These are phyloP conservation scores for Zonotrichia leucophrys DNA, from an alignment of 2,113 vertebrate species.

Conservation along the genomic window DNA sequence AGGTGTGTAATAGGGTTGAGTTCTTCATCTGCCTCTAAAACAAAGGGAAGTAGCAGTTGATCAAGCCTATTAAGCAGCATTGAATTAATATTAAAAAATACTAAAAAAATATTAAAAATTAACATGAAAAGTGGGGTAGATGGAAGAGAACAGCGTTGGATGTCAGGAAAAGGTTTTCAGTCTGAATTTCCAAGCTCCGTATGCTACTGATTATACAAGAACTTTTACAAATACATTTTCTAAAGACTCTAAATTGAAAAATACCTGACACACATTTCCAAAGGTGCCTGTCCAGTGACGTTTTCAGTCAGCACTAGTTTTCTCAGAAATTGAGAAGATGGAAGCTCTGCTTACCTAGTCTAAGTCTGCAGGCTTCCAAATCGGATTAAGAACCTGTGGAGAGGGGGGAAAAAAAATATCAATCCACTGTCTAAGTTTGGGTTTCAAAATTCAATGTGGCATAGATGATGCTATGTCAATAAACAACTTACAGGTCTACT, in stretches of 20 bases:
- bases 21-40: not conserved
- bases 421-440: not conserved
- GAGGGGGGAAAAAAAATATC: not conserved
- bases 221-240: not conserved
- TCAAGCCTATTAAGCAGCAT: not conserved
- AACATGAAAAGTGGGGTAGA: not conserved
- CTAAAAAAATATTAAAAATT: not conserved
- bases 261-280: not conserved
- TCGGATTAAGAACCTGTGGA: not conserved
- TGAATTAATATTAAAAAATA: not conserved
- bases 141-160: not conserved
- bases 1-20: not conserved
- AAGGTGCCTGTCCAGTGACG: not conserved
- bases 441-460: not conserved
- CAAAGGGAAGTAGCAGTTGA: not conserved
- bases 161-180: not conserved
- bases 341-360: conserved; percentile 12
- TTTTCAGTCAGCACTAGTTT: not conserved
- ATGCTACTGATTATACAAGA: not conserved
- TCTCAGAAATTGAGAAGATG: not conserved
- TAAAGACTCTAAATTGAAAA: not conserved
- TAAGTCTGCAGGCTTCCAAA: not conserved
- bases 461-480: not conserved
- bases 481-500: not conserved
- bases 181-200: not conserved